Evolutionary conservation across 2,113 vertebrate species (phyloP).

Genomic region (Anarhynchus alexandrinus): DNA sequence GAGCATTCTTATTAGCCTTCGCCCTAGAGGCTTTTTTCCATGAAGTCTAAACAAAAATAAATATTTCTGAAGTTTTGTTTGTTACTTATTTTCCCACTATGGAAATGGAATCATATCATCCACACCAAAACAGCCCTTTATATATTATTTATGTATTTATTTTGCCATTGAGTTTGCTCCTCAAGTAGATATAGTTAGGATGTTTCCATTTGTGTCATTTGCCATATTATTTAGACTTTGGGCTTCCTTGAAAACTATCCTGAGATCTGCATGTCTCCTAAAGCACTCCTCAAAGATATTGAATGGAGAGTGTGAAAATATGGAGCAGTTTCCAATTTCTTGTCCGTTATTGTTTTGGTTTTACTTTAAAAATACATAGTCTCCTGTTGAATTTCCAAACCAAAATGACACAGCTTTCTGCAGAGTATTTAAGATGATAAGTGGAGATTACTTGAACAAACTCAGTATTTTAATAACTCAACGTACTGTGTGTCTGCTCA

Average conservation of each 20-base stretch:
- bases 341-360: background rate
- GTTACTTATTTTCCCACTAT: background rate
- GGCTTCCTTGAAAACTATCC: background rate
- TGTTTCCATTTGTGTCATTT: background rate
- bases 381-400: background rate
- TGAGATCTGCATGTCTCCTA: background rate
- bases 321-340: background rate
- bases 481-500: background rate
- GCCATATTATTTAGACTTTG: background rate
- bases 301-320: background rate
- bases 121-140: background rate
- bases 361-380: background rate
- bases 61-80: background rate
- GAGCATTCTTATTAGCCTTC: background rate
- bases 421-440: background rate
- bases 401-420: background rate
- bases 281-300: background rate
- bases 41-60: background rate
- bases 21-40: background rate
- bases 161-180: background rate
- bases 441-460: background rate
- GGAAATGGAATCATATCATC: background rate
- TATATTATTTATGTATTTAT: background rate
- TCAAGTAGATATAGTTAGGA: background rate
- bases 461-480: background rate